Conservation (phyloP, 1,140 invertebrate genomes). For the Lucilia sericata region DNA sequence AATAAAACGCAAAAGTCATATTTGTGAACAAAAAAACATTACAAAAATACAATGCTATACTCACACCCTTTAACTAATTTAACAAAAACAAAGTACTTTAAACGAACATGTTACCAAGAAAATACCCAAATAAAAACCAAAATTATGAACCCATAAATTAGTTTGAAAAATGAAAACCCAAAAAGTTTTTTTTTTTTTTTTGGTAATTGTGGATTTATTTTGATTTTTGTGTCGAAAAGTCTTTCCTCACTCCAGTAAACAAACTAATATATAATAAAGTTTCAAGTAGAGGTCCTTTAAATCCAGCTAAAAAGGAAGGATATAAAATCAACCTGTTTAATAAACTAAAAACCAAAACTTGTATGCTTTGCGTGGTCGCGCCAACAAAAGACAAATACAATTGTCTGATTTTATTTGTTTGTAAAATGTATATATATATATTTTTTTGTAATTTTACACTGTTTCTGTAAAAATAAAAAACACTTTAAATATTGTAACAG, state of each 20-base stretch:
- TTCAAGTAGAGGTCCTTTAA: conserved; percentile 10
- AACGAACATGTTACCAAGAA: not conserved
- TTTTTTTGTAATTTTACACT: not conserved
- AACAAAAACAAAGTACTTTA: not conserved
- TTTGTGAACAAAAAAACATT: not conserved
- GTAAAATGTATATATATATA: too few relatives aligned
- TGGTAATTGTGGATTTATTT: not conserved
- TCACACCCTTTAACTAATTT: not conserved
- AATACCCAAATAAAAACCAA: not conserved
- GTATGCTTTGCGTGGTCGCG: not conserved
- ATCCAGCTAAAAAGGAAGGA: not conserved
- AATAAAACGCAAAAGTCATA: not conserved
- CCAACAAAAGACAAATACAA: not conserved
- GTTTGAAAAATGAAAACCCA: not conserved
- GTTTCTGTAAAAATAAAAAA: not conserved
- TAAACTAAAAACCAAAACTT: not conserved
- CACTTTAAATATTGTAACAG: too few relatives aligned
- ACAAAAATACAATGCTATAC: not conserved
- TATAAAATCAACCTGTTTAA: conserved; percentile 24
- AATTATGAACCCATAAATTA: conserved; percentile 25
- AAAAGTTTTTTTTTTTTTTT: not conserved
- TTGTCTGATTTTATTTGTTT: not conserved
- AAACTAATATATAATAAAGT: not conserved
- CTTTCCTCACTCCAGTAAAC: not conserved
- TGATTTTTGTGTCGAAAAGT: not conserved